Evolutionary conservation across 2,888 invertebrate genomes (phyloP).

Genomic region (Andrena trimmerana): DNA sequence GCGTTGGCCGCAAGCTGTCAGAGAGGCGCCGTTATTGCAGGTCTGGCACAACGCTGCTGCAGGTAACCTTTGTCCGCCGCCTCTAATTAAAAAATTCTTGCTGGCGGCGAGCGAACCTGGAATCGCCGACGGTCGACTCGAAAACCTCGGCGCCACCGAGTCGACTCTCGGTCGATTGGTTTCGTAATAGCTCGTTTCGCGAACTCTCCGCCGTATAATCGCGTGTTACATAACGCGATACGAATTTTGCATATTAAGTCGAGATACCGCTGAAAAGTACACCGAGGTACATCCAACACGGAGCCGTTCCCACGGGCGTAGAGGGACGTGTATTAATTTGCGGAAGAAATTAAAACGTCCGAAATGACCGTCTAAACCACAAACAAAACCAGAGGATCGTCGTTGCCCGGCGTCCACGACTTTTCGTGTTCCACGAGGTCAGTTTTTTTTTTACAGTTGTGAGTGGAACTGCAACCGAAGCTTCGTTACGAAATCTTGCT

Average conservation of each 20-base stretch:
- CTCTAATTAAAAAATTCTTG: constrained; percentile 59
- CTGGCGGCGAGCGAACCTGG: constrained; percentile 13
- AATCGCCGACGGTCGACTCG: constrained; percentile 30
- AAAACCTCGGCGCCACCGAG: constrained; percentile 50
- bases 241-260: constrained; percentile 47
- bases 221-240: constrained; percentile 28
- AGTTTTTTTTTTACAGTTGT: background rate
- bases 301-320: background rate
- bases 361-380: background rate
- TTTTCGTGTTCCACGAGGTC: too few relatives aligned
- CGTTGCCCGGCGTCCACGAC: too few relatives aligned
- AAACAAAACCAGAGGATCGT: background rate
- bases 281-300: background rate
- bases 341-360: constrained; percentile 11
- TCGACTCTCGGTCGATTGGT: constrained; percentile 40
- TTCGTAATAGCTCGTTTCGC: constrained; percentile 47
- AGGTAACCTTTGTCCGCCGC: constrained; percentile 47
- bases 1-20: constrained; percentile 8
- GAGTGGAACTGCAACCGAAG: background rate
- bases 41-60: constrained; percentile 2
- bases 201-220: constrained; percentile 42
- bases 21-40: constrained; percentile 31
- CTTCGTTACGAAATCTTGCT: background rate
- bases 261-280: background rate
- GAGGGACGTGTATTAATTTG: background rate